A percentile compares a stretch with the other conserved stretches of the same genome.
Conservation (phyloP, 2,888 invertebrate genomes). For the Aricia artaxerxes region DNA sequence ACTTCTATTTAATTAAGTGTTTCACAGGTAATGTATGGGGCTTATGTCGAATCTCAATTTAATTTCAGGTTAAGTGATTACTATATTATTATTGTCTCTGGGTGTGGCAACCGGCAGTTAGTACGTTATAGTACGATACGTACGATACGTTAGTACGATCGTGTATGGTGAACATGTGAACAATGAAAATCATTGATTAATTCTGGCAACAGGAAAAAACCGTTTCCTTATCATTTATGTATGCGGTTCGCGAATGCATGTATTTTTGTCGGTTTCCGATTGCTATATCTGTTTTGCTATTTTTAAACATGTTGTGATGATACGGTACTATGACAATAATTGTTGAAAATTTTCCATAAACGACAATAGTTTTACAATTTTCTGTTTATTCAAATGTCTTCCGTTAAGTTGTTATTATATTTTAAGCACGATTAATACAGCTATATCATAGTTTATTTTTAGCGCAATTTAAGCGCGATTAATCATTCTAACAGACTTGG, state of each 20-base stretch:
- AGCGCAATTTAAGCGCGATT: not conserved
- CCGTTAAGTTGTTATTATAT: not conserved
- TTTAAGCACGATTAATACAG: not conserved
- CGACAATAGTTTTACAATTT: not conserved
- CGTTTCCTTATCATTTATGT: conserved; percentile 20
- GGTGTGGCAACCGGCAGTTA: too few relatives aligned
- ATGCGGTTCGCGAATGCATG: conserved; percentile 9
- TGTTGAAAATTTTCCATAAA: not conserved
- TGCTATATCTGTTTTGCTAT: conserved; percentile 6
- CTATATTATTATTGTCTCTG: too few relatives aligned
- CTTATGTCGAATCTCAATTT: too few relatives aligned
- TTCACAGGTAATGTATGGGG: too few relatives aligned
- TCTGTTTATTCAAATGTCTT: not conserved
- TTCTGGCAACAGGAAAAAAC: conserved; percentile 18
- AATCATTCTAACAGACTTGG: conserved; percentile 1
- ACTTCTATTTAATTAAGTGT: too few relatives aligned
- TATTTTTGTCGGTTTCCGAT: conserved; percentile 23
- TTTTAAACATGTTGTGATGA: conserved; percentile 13
- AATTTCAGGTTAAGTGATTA: too few relatives aligned
- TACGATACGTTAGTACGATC: too few relatives aligned
- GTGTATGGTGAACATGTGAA: not conserved
- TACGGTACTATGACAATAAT: not conserved
- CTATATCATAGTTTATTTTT: not conserved
- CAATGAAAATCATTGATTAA: conserved; percentile 10
- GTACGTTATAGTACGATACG: too few relatives aligned